Evolutionary conservation across 2,888 invertebrate species (phyloP).

Genomic region (Mechanitis messenoides): DNA sequence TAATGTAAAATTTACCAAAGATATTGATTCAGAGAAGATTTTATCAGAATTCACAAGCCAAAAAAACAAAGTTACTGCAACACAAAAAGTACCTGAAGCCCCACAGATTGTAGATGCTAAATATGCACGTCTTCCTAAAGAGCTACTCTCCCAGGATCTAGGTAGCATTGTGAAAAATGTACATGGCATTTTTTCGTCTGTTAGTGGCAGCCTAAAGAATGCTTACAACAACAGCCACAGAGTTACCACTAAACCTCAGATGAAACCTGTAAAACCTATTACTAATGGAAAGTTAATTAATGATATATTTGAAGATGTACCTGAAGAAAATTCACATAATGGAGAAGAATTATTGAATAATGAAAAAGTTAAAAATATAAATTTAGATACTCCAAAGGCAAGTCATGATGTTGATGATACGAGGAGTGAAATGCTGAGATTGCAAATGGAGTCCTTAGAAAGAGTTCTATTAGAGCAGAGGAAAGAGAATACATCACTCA

Average conservation of each 20-base stretch:
- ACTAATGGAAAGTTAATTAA: constrained; percentile 62
- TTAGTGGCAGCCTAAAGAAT: constrained; percentile 66
- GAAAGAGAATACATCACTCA: constrained; percentile 51
- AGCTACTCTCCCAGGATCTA: constrained; percentile 60
- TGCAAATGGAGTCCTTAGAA: constrained; percentile 62
- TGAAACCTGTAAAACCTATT: constrained; percentile 42
- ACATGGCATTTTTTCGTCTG: constrained; percentile 68
- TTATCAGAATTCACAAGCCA: constrained; percentile 52
- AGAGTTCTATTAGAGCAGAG: constrained; percentile 56
- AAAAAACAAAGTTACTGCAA: constrained; percentile 53
- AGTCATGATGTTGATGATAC: constrained; percentile 31
- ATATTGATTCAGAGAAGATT: constrained; percentile 53
- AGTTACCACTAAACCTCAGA: constrained; percentile 45
- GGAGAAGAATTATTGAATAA: constrained; percentile 9
- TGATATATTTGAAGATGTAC: constrained; percentile 60
- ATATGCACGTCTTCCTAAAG: constrained; percentile 57
- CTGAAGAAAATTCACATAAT: constrained; percentile 21
- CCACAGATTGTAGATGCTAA: constrained; percentile 37
- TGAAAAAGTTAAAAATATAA: not conserved
- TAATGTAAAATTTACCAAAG: constrained; percentile 37
- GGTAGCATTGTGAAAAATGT: constrained; percentile 71
- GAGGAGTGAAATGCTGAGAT: constrained; percentile 46
- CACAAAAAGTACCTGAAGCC: constrained; percentile 50
- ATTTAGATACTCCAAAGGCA: not conserved
- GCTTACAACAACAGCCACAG: constrained; percentile 58